phyloP scores from a whole-genome alignment of 2,113 vertebrate species.

The Speoplatyrhinus poulsoni region DNA sequence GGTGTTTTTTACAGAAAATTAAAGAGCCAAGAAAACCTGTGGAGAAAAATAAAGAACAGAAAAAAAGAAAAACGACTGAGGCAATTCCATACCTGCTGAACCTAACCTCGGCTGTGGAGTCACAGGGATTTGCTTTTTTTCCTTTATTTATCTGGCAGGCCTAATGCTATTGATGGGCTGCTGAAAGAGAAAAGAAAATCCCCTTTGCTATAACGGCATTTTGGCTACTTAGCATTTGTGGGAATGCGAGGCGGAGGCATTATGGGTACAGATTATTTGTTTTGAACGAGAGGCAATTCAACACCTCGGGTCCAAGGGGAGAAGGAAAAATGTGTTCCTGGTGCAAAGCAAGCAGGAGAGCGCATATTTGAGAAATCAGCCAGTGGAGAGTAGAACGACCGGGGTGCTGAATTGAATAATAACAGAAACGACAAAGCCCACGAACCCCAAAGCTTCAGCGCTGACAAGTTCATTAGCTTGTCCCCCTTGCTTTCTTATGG shows the following conservation, averaged over 20 bases:
- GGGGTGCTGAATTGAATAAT: slow-evolving; percentile 74
- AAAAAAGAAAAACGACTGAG: background rate
- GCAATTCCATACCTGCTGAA: slow-evolving; percentile 51
- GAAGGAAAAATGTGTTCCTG: slow-evolving; percentile 63
- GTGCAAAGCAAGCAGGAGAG: slow-evolving; percentile 60
- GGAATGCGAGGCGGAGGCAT: slow-evolving; percentile 62
- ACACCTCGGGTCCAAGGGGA: slow-evolving; percentile 62
- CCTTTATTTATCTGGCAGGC: slow-evolving; percentile 41
- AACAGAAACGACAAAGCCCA: slow-evolving; percentile 56
- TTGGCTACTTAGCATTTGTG: slow-evolving; percentile 66
- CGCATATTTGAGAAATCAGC: slow-evolving; percentile 65
- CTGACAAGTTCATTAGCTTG: slow-evolving; percentile 75
- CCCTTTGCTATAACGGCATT: slow-evolving; percentile 51
- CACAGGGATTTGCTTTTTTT: slow-evolving; percentile 30
- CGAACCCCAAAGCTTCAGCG: slow-evolving; percentile 56
- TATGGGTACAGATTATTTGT: slow-evolving; percentile 72
- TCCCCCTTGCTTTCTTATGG: slow-evolving; percentile 58
- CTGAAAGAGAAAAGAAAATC: slow-evolving; percentile 60
- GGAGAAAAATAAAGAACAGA: slow-evolving; percentile 48
- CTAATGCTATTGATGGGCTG: slow-evolving; percentile 55
- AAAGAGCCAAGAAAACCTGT: slow-evolving; percentile 42
- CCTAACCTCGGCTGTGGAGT: slow-evolving; percentile 51
- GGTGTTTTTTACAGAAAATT: slow-evolving; percentile 45
- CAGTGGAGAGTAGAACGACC: slow-evolving; percentile 50
- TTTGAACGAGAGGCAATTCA: slow-evolving; percentile 72